Conservation (phyloP, 2,797 vertebrate genomes). For the Gobio occitaniae region DNA sequence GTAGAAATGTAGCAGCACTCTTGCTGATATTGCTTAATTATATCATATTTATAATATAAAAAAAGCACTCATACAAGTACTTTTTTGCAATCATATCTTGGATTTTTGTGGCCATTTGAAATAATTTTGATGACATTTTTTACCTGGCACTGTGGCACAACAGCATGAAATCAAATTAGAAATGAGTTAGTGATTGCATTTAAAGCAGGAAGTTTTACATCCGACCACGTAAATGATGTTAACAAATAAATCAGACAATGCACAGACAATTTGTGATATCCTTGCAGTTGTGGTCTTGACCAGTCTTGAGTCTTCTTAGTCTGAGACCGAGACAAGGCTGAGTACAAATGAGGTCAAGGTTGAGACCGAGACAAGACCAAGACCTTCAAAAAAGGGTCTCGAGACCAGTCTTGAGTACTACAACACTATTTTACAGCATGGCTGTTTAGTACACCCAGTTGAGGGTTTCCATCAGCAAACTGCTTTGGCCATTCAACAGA, state of each 20-base stretch:
- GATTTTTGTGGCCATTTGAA: background rate
- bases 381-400: background rate
- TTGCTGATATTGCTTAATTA: background rate
- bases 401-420: background rate
- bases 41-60: background rate
- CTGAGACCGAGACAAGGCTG: background rate
- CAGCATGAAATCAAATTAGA: background rate
- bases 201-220: background rate
- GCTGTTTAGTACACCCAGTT: background rate
- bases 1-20: background rate
- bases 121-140: background rate
- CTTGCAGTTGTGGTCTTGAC: background rate
- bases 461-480: slow-evolving; percentile 10
- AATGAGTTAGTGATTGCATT: background rate
- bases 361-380: background rate
- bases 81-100: background rate
- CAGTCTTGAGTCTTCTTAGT: background rate
- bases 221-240: background rate
- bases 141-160: background rate
- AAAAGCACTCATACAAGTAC: background rate
- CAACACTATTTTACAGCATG: background rate
- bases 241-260: background rate
- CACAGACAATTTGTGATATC: background rate
- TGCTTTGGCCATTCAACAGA: background rate
- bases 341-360: no score